These are phyloP conservation scores for honey bee (Apis mellifera) DNA, from an alignment of 1,140 invertebrate genomes.

Conservation along the genomic window Amel_HAv3.1 CM009938.2:209001-209500, in stretches of 20 bases:
- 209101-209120: background rate
- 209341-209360: constrained; percentile 48
- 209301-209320: constrained; percentile 56
- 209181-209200: too few relatives aligned
- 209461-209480: too few relatives aligned
- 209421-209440: constrained; percentile 1
- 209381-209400: constrained; percentile 25
- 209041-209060: background rate
- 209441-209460: background rate
- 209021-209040: too few relatives aligned
- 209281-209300: constrained; percentile 55
- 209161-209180: background rate
- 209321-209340: constrained; percentile 48
- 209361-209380: constrained; percentile 62
- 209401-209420: constrained; percentile 26
- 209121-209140: too few relatives aligned
- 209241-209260: constrained; percentile 10
- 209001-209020: too few relatives aligned
- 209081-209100: background rate
- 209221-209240: background rate
- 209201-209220: background rate
- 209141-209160: background rate
- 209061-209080: background rate
- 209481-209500: background rate
- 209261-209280: constrained; percentile 28